Percentiles rank a stretch among this genome's conserved stretches.
Conservation (phyloP, 2,113 vertebrate genomes). For the Opisthocomus hoazin region DNA sequence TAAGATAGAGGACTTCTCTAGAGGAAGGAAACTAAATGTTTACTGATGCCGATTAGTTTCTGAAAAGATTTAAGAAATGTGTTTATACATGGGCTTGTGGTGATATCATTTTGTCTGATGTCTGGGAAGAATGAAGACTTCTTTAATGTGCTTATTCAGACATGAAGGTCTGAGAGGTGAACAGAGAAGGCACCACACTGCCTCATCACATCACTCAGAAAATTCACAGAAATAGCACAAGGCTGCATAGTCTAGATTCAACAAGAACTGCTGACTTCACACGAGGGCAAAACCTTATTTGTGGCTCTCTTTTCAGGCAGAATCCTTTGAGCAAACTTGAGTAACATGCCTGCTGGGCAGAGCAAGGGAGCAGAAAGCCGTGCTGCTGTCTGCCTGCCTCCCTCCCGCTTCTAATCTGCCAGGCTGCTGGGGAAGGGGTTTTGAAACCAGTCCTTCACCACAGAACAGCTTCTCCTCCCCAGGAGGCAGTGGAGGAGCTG, state of each 20-base stretch:
- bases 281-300: neutral
- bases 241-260: neutral
- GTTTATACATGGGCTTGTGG: neutral
- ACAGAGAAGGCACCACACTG: neutral
- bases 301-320: neutral
- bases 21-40: neutral
- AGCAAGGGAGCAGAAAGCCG: neutral
- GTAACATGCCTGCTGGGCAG: neutral
- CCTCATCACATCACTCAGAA: neutral
- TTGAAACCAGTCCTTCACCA: neutral
- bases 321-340: neutral
- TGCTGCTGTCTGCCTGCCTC: neutral
- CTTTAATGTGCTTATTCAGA: neutral
- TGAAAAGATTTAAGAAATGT: neutral
- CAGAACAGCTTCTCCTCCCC: neutral
- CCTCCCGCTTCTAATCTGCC: neutral
- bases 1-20: neutral
- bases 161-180: neutral
- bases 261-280: neutral
- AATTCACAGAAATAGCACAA: neutral
- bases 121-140: neutral
- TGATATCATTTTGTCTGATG: neutral
- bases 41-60: conserved; percentile 6
- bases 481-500: neutral
- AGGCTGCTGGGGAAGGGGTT: neutral